Percentiles rank a stretch among this genome's conserved stretches.
These are phyloP conservation scores for Cyphomyrus discorhynchus DNA, from an alignment of 2,113 vertebrate genomes.

Conservation along the genomic window DNA sequence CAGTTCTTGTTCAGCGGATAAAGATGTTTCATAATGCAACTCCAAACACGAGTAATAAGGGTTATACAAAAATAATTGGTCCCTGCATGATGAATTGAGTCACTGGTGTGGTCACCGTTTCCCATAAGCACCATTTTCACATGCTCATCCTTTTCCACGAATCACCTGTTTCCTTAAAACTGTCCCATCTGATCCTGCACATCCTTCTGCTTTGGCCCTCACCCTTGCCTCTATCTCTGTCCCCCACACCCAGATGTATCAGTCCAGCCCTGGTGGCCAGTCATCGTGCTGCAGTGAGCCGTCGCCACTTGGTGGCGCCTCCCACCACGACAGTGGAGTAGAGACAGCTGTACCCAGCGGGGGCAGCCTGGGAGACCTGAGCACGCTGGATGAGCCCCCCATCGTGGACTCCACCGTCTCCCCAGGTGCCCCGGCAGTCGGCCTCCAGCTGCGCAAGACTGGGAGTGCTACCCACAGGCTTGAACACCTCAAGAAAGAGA, in stretches of 20 bases:
- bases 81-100: not conserved
- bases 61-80: not conserved
- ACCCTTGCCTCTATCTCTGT: not conserved
- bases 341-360: conserved; percentile 90
- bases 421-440: conserved; percentile 68
- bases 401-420: conserved; percentile 78
- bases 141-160: not conserved
- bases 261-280: conserved; percentile 95
- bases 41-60: not conserved
- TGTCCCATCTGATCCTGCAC: not conserved
- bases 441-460: conserved; percentile 84
- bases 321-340: conserved; percentile 96
- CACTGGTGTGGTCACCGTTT: not conserved
- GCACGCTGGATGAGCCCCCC: conserved; percentile 72
- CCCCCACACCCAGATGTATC: conserved; percentile 72
- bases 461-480: conserved; percentile 72
- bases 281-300: conserved; percentile 98
- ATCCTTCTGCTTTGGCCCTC: not conserved
- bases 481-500: conserved; percentile 95
- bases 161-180: not conserved
- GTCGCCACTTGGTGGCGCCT: conserved; percentile 87
- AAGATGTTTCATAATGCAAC: not conserved
- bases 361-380: conserved; percentile 93
- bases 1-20: not conserved
- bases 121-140: not conserved